A percentile compares a stretch with the other conserved stretches of the same genome.
phyloP scores from a whole-genome alignment of 2,888 invertebrate species.

The Hipparchia sbordonii region DNA sequence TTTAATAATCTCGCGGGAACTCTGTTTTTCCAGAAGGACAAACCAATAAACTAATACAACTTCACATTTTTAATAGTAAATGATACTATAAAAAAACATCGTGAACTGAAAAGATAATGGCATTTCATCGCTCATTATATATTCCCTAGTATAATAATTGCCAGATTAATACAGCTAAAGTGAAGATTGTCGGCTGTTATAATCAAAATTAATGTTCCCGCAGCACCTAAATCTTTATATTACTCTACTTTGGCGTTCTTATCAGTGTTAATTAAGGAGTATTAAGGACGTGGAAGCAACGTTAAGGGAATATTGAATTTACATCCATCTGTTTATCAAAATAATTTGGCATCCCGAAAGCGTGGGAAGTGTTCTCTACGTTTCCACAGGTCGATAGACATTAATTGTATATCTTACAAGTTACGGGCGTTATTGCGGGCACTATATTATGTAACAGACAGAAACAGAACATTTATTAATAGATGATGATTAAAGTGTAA shows the following conservation, averaged over 20 bases:
- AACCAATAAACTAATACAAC: no score
- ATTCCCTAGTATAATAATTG: not conserved
- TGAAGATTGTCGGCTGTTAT: not conserved
- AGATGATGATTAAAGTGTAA: not conserved
- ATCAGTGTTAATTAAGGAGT: not conserved
- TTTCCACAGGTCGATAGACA: slow-evolving; percentile 27
- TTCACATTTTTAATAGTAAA: no score
- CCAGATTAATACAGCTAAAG: not conserved
- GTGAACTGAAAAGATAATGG: not conserved
- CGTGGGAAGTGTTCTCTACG: slow-evolving; percentile 11
- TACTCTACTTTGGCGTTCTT: not conserved
- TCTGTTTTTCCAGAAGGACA: no score
- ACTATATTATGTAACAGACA: not conserved
- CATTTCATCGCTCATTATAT: not conserved
- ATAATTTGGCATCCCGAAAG: slow-evolving; percentile 14
- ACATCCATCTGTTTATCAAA: slow-evolving; percentile 21
- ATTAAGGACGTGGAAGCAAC: not conserved
- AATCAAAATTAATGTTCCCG: not conserved
- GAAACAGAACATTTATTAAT: not conserved
- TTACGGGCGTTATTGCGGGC: slow-evolving; percentile 1
- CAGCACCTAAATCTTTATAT: not conserved
- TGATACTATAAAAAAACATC: not conserved
- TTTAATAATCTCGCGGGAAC: not conserved
- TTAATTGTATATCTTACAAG: not conserved
- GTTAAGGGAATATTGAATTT: slow-evolving; percentile 20